Percentiles rank a stretch among this genome's conserved stretches.
These are phyloP conservation scores for Mormyrops attenuatus DNA, from an alignment of 2,797 vertebrate genomes.

Conservation along the genomic window DNA sequence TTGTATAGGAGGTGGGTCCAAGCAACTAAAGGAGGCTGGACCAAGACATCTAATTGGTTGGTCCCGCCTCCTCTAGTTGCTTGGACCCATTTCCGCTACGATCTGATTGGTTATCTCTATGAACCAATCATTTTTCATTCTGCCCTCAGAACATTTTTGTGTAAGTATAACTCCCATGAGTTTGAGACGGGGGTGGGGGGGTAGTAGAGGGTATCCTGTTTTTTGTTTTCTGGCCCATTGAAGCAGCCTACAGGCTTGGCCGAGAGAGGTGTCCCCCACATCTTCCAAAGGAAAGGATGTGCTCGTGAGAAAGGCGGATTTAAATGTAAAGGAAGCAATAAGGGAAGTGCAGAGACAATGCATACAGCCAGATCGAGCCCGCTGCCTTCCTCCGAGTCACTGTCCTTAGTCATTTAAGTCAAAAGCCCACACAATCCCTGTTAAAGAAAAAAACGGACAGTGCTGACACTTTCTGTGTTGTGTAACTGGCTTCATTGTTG, in stretches of 20 bases:
- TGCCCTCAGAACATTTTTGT: not conserved
- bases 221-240: slow-evolving; percentile 55
- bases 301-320: not conserved
- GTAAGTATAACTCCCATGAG: slow-evolving; percentile 15
- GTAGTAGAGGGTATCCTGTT: slow-evolving; percentile 56
- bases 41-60: slow-evolving; percentile 17
- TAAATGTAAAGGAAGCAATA: slow-evolving; percentile 4
- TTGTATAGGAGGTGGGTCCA: not conserved
- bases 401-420: slow-evolving; percentile 12
- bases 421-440: not conserved
- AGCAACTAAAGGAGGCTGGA: slow-evolving; percentile 38
- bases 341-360: not conserved
- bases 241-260: slow-evolving; percentile 32
- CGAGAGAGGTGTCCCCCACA: not conserved
- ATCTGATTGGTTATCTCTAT: not conserved
- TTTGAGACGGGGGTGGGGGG: slow-evolving; percentile 20
- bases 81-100: not conserved
- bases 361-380: not conserved
- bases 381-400: slow-evolving; percentile 8
- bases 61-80: not conserved
- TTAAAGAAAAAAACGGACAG: not conserved
- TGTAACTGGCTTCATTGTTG: slow-evolving; percentile 10
- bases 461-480: slow-evolving; percentile 10
- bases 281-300: slow-evolving; percentile 14
- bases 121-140: not conserved